These are phyloP conservation scores for Vanacampus margaritifer DNA, from an alignment of 2,113 vertebrate species.

Conservation along the genomic window DNA sequence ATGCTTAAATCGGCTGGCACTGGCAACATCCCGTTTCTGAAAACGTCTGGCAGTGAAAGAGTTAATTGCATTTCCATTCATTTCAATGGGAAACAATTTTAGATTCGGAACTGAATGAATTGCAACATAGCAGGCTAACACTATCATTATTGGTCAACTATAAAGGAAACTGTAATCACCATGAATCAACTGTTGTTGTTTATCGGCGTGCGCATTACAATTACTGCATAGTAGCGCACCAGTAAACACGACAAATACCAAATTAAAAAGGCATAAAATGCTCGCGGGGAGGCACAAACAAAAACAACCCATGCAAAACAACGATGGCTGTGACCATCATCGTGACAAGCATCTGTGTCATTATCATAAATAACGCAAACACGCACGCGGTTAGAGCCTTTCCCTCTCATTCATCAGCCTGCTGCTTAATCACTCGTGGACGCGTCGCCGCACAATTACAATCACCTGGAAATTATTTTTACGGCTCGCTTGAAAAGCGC, in stretches of 20 bases:
- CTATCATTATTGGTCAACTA: background rate
- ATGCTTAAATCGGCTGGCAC: no score
- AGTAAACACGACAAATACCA: constrained; percentile 2
- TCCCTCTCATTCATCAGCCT: constrained; percentile 58
- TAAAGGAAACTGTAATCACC: constrained; percentile 3
- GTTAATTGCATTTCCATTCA: background rate
- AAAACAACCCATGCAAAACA: constrained; percentile 9
- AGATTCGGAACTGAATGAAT: background rate
- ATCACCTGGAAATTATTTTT: constrained; percentile 68
- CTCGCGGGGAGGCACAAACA: background rate
- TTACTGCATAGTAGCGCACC: background rate
- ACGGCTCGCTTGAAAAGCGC: constrained; percentile 46
- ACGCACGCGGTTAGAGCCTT: constrained; percentile 7
- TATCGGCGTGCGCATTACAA: constrained; percentile 2
- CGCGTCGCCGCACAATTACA: constrained; percentile 63
- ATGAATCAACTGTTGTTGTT: constrained; percentile 13
- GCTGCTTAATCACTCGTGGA: constrained; percentile 62
- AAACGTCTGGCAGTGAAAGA: no score
- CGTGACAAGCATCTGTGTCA: constrained; percentile 30
- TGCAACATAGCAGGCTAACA: background rate
- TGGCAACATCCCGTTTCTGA: no score
- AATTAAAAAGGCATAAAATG: background rate
- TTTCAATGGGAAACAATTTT: background rate
- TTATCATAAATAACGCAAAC: constrained; percentile 37
- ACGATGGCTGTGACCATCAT: constrained; percentile 38